Base-by-base conservation (phyloP, 2,113 vertebrate genomes). In the Phylloscopus whistleri region DNA sequence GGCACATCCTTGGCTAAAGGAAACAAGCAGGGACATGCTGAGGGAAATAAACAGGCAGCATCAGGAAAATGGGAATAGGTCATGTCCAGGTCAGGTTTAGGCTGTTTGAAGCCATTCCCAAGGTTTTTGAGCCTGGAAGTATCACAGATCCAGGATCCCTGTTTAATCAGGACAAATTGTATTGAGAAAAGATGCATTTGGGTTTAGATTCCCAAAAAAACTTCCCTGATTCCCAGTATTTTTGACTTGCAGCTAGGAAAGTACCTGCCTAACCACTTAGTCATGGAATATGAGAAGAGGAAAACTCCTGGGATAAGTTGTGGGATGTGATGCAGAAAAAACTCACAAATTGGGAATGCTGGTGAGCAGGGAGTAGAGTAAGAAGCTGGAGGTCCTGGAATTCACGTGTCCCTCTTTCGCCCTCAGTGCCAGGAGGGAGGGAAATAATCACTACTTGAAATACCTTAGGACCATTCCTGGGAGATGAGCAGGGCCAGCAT, bases 291-390 rank as follows among this genome's bases (percentile, higher is more conserved):
- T 4, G 64, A n/a, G 60, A 30, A 64, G 28, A 43, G 37, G 46
- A 23, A 8, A 51, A 55, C 31, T 23, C 21, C 2, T 15, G 12
- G 58, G 28, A 4, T 33, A 15, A 60, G 30, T 1, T 46, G 27
- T 48, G 74, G 39, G 30, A 13, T 16, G 46, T 31, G 60, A 66
- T 7, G 5, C 27, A 39, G 62, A n/a, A 31, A 69, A 56, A 56
- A 17, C 5, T 0, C 1, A 1, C 3, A 3, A 2, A n/a, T 18
- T 23, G 82, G 31, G 85, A 64, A n/a, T 44, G 24, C 8, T 11
- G 46, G 9, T 11, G 44, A 51, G 6, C 31, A 9, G 19, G 20
- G 35, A 28, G 9, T 9, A 13, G 23, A 23, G 39, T 5, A 33
- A 69, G 51, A 43, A 49, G 9, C 12, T 14, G 26, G 26, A 66